Base-by-base conservation (phyloP, 1,140 invertebrate genomes). In the Meteorus sp. region DNA sequence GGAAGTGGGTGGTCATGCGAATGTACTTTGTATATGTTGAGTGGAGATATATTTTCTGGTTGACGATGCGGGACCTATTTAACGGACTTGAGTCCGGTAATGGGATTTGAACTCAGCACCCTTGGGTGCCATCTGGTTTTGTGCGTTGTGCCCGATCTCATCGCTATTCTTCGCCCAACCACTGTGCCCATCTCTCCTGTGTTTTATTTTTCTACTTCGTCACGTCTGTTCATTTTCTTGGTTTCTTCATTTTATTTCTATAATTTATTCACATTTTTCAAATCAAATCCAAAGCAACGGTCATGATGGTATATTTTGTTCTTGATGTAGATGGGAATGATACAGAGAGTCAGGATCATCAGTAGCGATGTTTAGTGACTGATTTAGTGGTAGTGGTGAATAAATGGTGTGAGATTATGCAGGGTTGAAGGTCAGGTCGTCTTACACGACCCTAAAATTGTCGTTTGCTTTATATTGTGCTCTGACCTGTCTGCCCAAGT, bases 51-150 rank as follows among this genome's bases (percentile, higher is more conserved):
- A 79, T 80, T 80, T 80, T 80, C 76, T 72, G 78, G 77, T 80
- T 76, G 78, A 75, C 78, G 78, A 80, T 78, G 78, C 78, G 76
- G 78, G 71, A 79, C 78, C 78, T 80, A 80, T 80, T 80, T 80
- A 80, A 80, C 78, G 78, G 76, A 71, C 73, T 76, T 77, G 78
- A 78, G 77, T 79, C 75, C 77, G 76, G 78, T 80, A 80, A 80
- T 80, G 78, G 76, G 78, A 80, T 80, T 79, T 75, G 76, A 80
- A 79, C 74, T 74, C 60, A 57, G 59, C 63, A 69, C 78, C 73
- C 76, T 47, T 56, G 73, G 75, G 77, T 74, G 72, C 77, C 75
- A 76, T 77, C 66, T 71, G 65, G 59, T 66, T 56, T 60, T 67
- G 61, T 68, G 67, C 13, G 37, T 22, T 47, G 3, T 11, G 23